Conservation (phyloP, 2,797 vertebrate species). For the Falco rusticolus region DNA sequence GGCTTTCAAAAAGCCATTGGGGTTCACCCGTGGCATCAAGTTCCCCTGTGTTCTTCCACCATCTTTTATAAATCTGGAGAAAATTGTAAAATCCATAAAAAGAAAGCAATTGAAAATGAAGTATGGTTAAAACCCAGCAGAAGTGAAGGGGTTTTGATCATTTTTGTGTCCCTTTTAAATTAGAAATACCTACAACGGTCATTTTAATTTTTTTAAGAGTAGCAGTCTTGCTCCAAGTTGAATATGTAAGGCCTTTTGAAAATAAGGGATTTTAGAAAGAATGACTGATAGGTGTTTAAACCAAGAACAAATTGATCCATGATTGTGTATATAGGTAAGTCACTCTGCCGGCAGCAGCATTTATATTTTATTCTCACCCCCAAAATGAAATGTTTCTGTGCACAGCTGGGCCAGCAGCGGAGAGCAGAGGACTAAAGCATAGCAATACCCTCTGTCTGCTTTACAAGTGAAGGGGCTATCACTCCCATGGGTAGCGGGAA, state of each 20-base stretch:
- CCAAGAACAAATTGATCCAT: background rate
- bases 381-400: background rate
- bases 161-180: background rate
- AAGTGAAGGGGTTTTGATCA: background rate
- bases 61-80: background rate
- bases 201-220: background rate
- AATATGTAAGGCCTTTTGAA: background rate
- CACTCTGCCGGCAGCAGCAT: background rate
- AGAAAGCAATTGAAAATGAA: background rate
- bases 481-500: background rate
- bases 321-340: background rate
- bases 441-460: background rate
- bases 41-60: background rate
- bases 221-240: background rate
- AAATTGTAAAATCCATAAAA: background rate
- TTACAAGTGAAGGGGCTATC: background rate
- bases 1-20: background rate
- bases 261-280: background rate
- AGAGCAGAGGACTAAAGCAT: rapidly evolving
- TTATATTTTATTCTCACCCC: background rate
- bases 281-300: background rate
- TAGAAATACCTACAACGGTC: rapidly evolving
- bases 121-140: background rate
- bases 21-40: background rate
- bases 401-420: background rate